Conservation (phyloP, 2,888 invertebrate species). For the Mantis religiosa region DNA sequence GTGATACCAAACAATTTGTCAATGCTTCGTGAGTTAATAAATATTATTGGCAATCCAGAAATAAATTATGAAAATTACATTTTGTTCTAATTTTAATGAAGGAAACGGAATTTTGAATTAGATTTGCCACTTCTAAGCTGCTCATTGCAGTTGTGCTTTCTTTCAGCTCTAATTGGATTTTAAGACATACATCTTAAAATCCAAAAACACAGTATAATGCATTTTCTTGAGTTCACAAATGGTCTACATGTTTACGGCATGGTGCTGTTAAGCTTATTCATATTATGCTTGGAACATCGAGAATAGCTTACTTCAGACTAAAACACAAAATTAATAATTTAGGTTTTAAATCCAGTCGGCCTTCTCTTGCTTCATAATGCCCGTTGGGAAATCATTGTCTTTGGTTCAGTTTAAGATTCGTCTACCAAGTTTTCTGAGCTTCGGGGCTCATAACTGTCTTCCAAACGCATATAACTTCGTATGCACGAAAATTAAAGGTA, state of each 20-base stretch:
- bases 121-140: too few relatives aligned
- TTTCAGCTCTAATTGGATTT: too few relatives aligned
- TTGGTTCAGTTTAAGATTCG: not conserved
- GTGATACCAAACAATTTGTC: too few relatives aligned
- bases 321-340: not conserved
- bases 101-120: too few relatives aligned
- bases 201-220: too few relatives aligned
- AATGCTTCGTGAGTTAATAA: too few relatives aligned
- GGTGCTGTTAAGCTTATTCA: not conserved
- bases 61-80: too few relatives aligned
- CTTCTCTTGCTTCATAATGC: not conserved
- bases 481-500: too few relatives aligned
- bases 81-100: too few relatives aligned
- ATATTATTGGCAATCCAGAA: too few relatives aligned
- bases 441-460: not conserved
- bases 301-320: not conserved
- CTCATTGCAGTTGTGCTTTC: too few relatives aligned
- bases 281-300: not conserved
- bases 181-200: too few relatives aligned
- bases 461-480: not conserved
- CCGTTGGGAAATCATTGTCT: not conserved
- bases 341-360: not conserved
- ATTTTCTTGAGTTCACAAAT: not conserved
- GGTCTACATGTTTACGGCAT: not conserved
- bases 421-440: not conserved